These are phyloP conservation scores for Gorsachius magnificus DNA, from an alignment of 2,797 vertebrate genomes.

Conservation along the genomic window DNA sequence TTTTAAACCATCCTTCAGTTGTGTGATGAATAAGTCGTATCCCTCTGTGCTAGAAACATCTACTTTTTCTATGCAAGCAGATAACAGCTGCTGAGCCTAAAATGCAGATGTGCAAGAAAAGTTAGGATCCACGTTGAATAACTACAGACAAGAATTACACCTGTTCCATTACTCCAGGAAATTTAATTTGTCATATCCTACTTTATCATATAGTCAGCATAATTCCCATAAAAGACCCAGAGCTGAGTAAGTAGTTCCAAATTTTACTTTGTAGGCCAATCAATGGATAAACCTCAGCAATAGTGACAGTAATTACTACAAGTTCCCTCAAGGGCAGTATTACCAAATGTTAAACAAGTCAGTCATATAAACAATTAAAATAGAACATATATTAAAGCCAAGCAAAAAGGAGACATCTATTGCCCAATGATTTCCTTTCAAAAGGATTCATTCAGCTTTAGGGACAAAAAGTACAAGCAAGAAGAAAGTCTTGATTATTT, in stretches of 20 bases:
- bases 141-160: neutral
- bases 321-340: neutral
- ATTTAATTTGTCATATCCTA: neutral
- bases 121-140: neutral
- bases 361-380: neutral
- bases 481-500: neutral
- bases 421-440: neutral
- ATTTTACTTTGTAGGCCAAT: neutral
- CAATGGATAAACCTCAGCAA: neutral
- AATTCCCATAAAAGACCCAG: neutral
- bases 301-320: neutral
- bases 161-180: neutral
- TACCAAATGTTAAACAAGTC: neutral
- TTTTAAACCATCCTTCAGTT: conserved; percentile 98
- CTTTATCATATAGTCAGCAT: neutral
- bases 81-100: conserved; percentile 96
- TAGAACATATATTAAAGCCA: neutral
- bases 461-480: neutral
- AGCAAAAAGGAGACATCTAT: neutral
- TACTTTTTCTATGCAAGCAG: conserved; percentile 95
- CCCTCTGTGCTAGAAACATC: conserved; percentile 96
- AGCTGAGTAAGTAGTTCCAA: neutral
- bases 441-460: neutral
- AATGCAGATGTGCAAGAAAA: conserved; percentile 26
- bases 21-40: conserved; percentile 94